Conservation (phyloP, 2,113 vertebrate genomes). For the Hemiscyllium ocellatum region DNA sequence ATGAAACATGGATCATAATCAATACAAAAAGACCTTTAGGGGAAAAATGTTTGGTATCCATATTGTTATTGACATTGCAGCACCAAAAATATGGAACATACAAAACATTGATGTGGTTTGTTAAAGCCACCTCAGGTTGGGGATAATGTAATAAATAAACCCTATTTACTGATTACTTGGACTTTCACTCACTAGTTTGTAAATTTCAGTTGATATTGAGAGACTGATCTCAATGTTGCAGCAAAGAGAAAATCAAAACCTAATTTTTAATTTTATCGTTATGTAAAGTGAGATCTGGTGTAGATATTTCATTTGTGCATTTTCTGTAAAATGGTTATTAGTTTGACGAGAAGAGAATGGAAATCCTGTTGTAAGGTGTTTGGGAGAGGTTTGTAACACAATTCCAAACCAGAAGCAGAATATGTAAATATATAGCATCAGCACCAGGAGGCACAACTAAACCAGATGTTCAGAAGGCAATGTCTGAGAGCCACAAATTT, state of each 20-base stretch:
- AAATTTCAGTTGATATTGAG: neutral
- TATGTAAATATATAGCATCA: neutral
- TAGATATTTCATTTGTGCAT: neutral
- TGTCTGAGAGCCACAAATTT: neutral
- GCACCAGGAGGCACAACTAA: neutral
- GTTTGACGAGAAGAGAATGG: neutral
- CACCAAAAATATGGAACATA: neutral
- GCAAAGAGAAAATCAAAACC: neutral
- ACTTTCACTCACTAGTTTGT: neutral
- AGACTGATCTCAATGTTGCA: neutral
- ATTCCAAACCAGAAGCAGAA: neutral
- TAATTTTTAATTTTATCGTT: neutral
- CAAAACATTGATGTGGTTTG: neutral
- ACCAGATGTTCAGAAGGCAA: neutral
- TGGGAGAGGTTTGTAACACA: neutral
- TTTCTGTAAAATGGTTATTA: neutral
- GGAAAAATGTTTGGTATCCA: neutral
- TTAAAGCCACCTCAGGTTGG: neutral
- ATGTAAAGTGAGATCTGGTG: neutral
- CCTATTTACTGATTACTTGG: neutral
- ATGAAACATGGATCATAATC: neutral
- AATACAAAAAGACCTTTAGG: neutral
- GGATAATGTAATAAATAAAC: neutral
- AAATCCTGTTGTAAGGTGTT: neutral
- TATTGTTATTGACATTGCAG: neutral